Conservation (phyloP, 2,888 invertebrate species). For the Philhelius pedissequus region DNA sequence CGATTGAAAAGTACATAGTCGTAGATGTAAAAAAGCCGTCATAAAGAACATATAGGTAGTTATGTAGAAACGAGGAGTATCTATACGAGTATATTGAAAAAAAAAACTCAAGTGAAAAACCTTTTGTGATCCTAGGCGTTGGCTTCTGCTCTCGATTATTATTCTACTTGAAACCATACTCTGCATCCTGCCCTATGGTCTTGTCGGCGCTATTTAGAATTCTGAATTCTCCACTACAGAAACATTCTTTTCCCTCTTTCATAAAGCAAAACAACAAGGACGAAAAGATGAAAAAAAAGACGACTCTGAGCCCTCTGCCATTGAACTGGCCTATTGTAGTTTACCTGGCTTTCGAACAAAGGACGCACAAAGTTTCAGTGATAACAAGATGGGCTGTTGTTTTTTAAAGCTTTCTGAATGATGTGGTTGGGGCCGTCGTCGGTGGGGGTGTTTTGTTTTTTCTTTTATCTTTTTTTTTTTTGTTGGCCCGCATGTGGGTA, state of each 20-base stretch:
- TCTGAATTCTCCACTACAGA: slow-evolving; percentile 24
- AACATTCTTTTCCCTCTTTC: background rate
- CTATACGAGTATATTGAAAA: background rate
- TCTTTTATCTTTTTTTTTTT: background rate
- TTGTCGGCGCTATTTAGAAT: slow-evolving; percentile 38
- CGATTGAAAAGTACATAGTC: background rate
- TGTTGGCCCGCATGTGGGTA: background rate
- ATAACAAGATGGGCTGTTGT: slow-evolving; percentile 36
- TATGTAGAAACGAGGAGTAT: background rate
- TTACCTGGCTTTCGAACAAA: slow-evolving; percentile 43
- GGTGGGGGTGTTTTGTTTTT: background rate
- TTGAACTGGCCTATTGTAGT: slow-evolving; percentile 48
- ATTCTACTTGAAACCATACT: slow-evolving; percentile 49
- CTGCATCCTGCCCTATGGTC: slow-evolving; percentile 52
- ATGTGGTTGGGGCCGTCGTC: background rate
- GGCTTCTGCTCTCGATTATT: slow-evolving; percentile 59
- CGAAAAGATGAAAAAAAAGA: slow-evolving; percentile 35
- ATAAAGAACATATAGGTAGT: background rate
- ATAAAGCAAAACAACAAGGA: slow-evolving; percentile 29
- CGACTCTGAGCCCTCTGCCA: slow-evolving; percentile 34
- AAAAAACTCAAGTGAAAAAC: slow-evolving; percentile 47
- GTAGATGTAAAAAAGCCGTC: background rate
- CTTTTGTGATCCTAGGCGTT: slow-evolving; percentile 60
- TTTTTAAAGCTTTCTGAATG: slow-evolving; percentile 6
- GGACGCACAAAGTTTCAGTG: slow-evolving; percentile 38